Evolutionary conservation across 2,113 vertebrate genomes (phyloP).

Genomic region (Sander lucioperca): DNA sequence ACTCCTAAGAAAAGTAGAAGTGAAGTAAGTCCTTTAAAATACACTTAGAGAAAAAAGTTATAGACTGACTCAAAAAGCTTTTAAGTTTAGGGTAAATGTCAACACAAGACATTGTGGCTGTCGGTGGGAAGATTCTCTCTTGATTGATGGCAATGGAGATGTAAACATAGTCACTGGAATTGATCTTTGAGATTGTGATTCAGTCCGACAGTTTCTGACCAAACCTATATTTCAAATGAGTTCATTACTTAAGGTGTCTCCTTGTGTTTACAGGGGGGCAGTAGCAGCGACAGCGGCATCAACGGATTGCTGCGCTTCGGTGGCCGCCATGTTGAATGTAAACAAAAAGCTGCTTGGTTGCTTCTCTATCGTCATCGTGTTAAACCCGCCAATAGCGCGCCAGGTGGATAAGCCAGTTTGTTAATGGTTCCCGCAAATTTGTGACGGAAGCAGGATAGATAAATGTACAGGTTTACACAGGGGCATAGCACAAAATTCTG

Average conservation of each 20-base stretch:
- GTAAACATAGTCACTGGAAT: neutral
- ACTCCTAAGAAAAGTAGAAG: neutral
- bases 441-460: no score
- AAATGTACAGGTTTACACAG: no score
- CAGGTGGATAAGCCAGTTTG: no score
- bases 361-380: no score
- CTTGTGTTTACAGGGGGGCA: slow-evolving; percentile 84
- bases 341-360: no score
- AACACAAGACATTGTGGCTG: neutral
- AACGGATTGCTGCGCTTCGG: no score
- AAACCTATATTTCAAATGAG: neutral
- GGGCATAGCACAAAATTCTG: no score
- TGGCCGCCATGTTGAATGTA: no score
- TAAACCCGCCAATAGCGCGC: no score
- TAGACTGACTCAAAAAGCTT: neutral
- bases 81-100: neutral
- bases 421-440: no score
- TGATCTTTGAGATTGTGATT: neutral
- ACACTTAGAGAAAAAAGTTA: neutral
- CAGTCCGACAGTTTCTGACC: no score
- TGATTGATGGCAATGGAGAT: neutral
- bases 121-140: neutral
- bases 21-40: neutral
- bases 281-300: no score
- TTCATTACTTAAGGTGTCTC: neutral